Evolutionary conservation across 2,113 vertebrate species (phyloP).

Genomic region (Tiliqua scincoides): DNA sequence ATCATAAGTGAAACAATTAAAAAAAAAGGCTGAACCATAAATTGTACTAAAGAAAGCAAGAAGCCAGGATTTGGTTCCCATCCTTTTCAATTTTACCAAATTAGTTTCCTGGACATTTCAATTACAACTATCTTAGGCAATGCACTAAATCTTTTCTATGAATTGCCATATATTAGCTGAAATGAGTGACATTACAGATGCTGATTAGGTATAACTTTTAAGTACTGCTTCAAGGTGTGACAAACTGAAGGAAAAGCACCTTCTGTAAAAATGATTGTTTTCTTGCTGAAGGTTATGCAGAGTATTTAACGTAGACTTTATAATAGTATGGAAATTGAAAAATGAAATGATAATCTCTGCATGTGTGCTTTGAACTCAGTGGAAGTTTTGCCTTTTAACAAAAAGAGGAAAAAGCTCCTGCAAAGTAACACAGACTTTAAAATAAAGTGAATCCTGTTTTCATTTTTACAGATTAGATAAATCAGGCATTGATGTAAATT

Average conservation of each 20-base stretch:
- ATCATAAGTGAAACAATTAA: slow-evolving; percentile 1
- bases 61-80: slow-evolving; percentile 9
- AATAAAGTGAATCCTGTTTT: background rate
- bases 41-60: slow-evolving; percentile 6
- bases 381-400: background rate
- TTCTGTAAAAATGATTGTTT: background rate
- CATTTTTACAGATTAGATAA: background rate
- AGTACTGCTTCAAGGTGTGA: slow-evolving; percentile 13
- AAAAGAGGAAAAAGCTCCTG: background rate
- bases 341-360: background rate
- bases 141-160: slow-evolving; percentile 11
- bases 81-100: slow-evolving; percentile 23
- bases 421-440: background rate
- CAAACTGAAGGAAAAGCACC: background rate
- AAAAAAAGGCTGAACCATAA: background rate
- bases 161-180: background rate
- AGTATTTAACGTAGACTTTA: background rate
- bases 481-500: background rate
- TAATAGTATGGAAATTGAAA: background rate
- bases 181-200: slow-evolving; percentile 22
- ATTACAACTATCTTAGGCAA: slow-evolving; percentile 16
- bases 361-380: background rate
- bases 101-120: slow-evolving; percentile 45
- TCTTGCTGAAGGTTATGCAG: background rate
- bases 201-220: slow-evolving; percentile 29